Conservation (phyloP, 2,113 vertebrate genomes). For the Sciurus niger region DNA sequence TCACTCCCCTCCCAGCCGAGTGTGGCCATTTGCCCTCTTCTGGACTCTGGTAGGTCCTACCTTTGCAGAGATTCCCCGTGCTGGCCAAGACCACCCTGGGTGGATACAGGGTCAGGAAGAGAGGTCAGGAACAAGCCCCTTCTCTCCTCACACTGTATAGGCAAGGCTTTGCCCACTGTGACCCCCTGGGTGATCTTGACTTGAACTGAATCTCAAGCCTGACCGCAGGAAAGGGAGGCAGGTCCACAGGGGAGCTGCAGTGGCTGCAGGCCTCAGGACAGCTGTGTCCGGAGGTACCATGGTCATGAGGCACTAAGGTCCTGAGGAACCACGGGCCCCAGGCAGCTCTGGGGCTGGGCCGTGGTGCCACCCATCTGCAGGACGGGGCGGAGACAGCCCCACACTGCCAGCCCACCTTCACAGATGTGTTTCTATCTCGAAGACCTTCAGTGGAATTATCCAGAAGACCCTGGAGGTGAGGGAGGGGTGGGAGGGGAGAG, state of each 20-base stretch:
- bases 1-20: neutral
- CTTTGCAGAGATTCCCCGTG: neutral
- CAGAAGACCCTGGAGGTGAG: neutral
- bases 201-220: neutral
- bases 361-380: neutral
- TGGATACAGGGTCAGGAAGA: neutral
- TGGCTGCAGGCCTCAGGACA: neutral
- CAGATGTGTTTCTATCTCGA: neutral
- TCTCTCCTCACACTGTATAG: neutral
- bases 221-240: neutral
- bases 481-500: neutral
- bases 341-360: neutral
- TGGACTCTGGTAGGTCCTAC: neutral
- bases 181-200: neutral
- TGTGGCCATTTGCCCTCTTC: neutral
- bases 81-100: neutral
- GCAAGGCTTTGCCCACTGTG: neutral
- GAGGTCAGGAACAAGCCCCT: neutral
- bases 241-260: neutral
- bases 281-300: too few relatives aligned
- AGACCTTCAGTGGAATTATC: neutral
- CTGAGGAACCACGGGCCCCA: too few relatives aligned
- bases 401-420: neutral
- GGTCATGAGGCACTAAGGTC: too few relatives aligned
- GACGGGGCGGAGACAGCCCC: neutral